These are phyloP conservation scores for Dicerorhinus sumatrensis DNA, from an alignment of 2,113 vertebrate species.

Conservation along the genomic window DNA sequence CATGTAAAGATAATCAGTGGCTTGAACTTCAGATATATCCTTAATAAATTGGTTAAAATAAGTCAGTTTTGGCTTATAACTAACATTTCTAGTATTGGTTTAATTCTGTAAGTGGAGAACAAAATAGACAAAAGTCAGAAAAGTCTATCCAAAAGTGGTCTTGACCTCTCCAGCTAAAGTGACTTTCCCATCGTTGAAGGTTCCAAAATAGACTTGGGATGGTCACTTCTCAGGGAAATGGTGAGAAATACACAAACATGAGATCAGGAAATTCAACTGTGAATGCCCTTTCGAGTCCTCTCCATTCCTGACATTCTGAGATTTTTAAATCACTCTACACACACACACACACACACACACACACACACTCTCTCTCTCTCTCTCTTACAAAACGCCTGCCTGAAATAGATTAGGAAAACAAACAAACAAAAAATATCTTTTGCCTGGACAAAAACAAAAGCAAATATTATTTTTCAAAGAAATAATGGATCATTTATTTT, in stretches of 20 bases:
- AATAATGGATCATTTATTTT: conserved; percentile 39
- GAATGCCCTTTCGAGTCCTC: conserved; percentile 49
- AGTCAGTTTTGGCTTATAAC: neutral
- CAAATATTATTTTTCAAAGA: conserved; percentile 37
- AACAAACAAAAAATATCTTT: neutral
- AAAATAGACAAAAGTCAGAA: conserved; percentile 2
- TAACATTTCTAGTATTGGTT: conserved; percentile 13
- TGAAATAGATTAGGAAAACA: conserved; percentile 43
- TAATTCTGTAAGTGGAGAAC: conserved; percentile 42
- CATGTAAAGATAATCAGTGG: neutral
- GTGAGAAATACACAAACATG: conserved; percentile 52
- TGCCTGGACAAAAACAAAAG: conserved; percentile 42
- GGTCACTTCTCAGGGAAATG: conserved; percentile 16
- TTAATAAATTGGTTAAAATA: neutral
- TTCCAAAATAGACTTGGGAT: conserved; percentile 58
- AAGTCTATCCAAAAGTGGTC: neutral
- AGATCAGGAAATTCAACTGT: conserved; percentile 51
- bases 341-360: neutral
- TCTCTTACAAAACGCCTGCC: neutral
- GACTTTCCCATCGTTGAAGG: conserved; percentile 35
- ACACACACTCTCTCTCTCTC: neutral
- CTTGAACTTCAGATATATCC: neutral
- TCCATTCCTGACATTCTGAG: conserved; percentile 64
- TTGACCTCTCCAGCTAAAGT: conserved; percentile 11
- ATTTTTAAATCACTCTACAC: conserved; percentile 5